A percentile compares a stretch with the other conserved stretches of the same genome.
phyloP scores from a whole-genome alignment of 92 coral and sea anemone genomes.

The Zoanthus sansibaricus region DNA sequence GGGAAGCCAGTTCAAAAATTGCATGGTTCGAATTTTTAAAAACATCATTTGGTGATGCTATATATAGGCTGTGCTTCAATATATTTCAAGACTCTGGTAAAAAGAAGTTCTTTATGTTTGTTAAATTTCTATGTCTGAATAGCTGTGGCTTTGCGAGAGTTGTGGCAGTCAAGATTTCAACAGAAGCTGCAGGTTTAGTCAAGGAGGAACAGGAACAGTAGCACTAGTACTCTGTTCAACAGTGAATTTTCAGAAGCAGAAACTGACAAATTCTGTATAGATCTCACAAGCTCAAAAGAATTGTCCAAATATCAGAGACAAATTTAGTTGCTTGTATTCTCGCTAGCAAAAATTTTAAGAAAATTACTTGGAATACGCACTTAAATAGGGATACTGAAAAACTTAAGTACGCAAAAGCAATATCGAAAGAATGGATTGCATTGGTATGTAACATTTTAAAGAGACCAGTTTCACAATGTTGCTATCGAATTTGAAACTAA shows the following conservation, averaged over 20 bases:
- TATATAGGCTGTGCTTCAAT: no score
- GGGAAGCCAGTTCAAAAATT: not conserved
- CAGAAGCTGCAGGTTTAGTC: constrained; percentile 34
- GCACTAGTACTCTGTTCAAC: not conserved
- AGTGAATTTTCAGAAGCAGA: constrained; percentile 36
- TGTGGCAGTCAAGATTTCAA: constrained; percentile 52
- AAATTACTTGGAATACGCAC: no score
- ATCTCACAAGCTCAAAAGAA: constrained; percentile 47
- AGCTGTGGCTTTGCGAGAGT: constrained; percentile 69
- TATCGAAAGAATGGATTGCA: no score
- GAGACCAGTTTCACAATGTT: no score
- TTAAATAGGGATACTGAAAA: no score
- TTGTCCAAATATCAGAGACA: constrained; percentile 44
- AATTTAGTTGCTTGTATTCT: constrained; percentile 52
- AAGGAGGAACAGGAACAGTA: constrained; percentile 49
- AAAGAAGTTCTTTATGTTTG: constrained; percentile 47
- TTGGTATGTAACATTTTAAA: no score
- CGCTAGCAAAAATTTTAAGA: not conserved
- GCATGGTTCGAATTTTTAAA: not conserved
- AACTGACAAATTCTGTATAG: constrained; percentile 25
- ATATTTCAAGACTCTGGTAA: no score
- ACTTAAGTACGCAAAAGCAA: no score
- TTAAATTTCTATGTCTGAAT: constrained; percentile 65
- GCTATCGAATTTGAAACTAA: no score
- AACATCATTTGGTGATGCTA: not conserved